Conservation (phyloP, 2,113 vertebrate species). For the Elaphurus davidianus region DNA sequence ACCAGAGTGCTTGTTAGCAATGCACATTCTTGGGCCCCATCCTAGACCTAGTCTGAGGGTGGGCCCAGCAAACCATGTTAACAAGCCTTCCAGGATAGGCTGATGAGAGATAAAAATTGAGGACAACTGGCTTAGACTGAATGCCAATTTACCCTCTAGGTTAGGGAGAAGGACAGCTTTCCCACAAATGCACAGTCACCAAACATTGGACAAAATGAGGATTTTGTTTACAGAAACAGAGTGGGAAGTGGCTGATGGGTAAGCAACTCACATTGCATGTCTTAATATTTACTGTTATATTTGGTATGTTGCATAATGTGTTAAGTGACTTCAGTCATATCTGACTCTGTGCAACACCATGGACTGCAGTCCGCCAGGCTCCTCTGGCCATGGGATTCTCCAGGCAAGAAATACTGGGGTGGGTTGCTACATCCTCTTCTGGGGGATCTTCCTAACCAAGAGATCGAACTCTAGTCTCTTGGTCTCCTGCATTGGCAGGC, state of each 20-base stretch:
- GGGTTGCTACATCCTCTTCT: background rate
- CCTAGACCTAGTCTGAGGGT: background rate
- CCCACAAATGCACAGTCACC: background rate
- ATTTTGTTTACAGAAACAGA: background rate
- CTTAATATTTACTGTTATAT: background rate
- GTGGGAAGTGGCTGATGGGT: background rate
- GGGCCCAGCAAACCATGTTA: background rate
- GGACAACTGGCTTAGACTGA: background rate
- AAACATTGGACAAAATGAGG: background rate
- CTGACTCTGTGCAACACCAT: background rate
- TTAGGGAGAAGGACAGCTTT: background rate
- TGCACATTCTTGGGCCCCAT: background rate
- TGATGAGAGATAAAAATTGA: background rate
- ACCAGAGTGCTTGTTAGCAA: background rate
- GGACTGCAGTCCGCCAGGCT: background rate
- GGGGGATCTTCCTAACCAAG: background rate
- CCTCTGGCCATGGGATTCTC: background rate
- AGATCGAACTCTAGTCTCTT: background rate
- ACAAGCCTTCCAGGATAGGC: background rate
- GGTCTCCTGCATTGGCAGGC: background rate
- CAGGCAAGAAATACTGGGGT: background rate
- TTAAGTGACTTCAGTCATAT: background rate
- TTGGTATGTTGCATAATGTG: background rate
- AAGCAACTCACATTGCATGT: background rate
- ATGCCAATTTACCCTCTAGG: background rate